A percentile compares a stretch with the other conserved stretches of the same genome.
Evolutionary conservation across 2,113 vertebrate genomes (phyloP).

Genomic region (Strix uralensis): DNA sequence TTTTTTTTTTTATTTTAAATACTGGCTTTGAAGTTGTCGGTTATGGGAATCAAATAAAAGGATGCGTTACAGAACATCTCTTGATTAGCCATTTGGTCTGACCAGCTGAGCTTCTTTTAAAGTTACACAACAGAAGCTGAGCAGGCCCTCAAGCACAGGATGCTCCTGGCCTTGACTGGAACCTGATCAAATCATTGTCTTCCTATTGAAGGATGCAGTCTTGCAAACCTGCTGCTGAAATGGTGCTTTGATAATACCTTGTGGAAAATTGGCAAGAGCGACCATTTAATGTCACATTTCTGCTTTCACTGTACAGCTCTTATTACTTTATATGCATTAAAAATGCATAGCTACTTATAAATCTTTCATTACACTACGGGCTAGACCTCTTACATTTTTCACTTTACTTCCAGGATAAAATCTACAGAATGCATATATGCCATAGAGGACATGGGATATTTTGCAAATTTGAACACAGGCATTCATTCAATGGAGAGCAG

Average conservation of each 20-base stretch:
- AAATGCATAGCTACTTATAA: slow-evolving; percentile 28
- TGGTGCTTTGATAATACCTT: neutral
- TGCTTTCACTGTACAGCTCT: neutral
- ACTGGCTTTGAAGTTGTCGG: neutral
- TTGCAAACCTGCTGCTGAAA: neutral
- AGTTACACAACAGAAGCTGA: neutral
- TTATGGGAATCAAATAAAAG: neutral
- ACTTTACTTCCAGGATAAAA: neutral
- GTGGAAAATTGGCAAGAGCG: neutral
- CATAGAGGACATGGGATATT: neutral
- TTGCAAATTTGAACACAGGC: neutral
- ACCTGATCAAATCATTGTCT: neutral
- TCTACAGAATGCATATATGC: neutral
- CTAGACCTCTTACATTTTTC: neutral
- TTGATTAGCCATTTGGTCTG: neutral
- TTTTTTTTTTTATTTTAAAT: neutral
- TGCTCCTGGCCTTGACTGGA: neutral
- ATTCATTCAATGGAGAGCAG: neutral
- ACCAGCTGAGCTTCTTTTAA: neutral
- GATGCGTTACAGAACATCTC: neutral
- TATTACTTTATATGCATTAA: slow-evolving; percentile 29
- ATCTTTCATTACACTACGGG: neutral
- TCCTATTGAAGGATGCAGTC: neutral
- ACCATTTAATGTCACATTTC: slow-evolving; percentile 21
- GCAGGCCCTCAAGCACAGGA: neutral